These are phyloP conservation scores for Oryzias sinensis DNA, from an alignment of 2,797 vertebrate species.

Conservation along the genomic window DNA sequence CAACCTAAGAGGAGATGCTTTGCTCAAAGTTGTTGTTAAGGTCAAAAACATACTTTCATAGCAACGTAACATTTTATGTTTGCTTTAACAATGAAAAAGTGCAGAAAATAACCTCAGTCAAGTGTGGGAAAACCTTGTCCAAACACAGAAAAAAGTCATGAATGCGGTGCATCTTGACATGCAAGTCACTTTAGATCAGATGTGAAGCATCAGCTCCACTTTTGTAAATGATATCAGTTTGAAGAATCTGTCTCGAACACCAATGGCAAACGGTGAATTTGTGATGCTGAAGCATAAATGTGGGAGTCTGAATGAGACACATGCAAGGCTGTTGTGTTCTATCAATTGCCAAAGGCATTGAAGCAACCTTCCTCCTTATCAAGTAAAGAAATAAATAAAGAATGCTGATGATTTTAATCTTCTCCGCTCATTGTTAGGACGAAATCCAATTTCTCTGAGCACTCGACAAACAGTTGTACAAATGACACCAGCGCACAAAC, in stretches of 20 bases:
- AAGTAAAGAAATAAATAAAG: neutral
- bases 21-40: neutral
- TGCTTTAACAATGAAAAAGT: neutral
- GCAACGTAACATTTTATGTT: neutral
- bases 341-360: slow-evolving; percentile 12
- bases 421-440: slow-evolving; percentile 1
- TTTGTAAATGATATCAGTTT: neutral
- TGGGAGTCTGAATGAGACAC: slow-evolving; percentile 15
- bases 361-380: slow-evolving; percentile 14
- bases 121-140: neutral
- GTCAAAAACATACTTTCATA: neutral
- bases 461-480: slow-evolving; percentile 3
- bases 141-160: neutral
- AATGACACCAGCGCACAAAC: neutral
- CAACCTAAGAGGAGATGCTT: neutral
- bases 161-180: neutral
- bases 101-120: neutral
- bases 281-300: slow-evolving; percentile 21
- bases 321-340: slow-evolving; percentile 9
- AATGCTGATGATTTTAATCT: slow-evolving; percentile 6
- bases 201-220: slow-evolving; percentile 12
- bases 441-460: neutral
- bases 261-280: slow-evolving; percentile 9
- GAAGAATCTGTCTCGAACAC: slow-evolving; percentile 14
- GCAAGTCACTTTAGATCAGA: slow-evolving; percentile 5